Base-by-base conservation (phyloP, 1,140 invertebrate genomes). In the Rhizoglyphus robini region DNA sequence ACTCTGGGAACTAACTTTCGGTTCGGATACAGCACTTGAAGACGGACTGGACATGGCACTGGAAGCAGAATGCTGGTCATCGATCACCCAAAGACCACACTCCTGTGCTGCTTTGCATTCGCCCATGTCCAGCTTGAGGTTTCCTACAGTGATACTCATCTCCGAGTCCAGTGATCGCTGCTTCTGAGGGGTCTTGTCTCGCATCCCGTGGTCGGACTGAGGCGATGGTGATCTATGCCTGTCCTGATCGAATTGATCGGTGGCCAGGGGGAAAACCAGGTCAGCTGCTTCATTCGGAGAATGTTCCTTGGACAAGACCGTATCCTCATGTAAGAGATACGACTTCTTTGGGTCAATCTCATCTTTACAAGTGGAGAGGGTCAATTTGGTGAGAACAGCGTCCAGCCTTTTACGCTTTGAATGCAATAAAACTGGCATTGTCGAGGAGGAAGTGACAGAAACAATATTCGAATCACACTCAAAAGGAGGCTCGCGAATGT, bases 361-460 rank as follows among this genome's bases (percentile, higher is more conserved):
- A 54, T 25, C 51, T 54, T 54, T 54, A 8, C 8, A 8, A 23
- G 8, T 34, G 74, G 58, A 60, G 2, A 60, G 3, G 1, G 75
- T 72, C 20, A 88, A 74, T 71, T 86, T 86, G 70, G 86, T 84
- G 48, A 88, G 73, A 0, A 88, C 86, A 68, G 86, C 84, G 65
- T 82, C 85, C 18, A 88, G 74, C n/a, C 86, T 77, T 72, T 86
- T 86, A 27, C 86, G 78, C 73, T 87, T 87, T 8, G 58, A 23
- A 30, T 60, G 63, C n/a, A 67, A 63, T 31, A 67, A 63, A n/a
- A 32, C 54, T 18, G 64, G 60, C 34, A 38, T 63, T 49, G 27
- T 59, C 20, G 11, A 13, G 11, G 30, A 58, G 31, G 4, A 8
- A 27, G 20, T 51, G 8, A 23, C n/a, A n/a, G n/a, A n/a, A n/a